These are phyloP conservation scores for Lepus europaeus DNA, from an alignment of 2,113 vertebrate species.

Conservation along the genomic window DNA sequence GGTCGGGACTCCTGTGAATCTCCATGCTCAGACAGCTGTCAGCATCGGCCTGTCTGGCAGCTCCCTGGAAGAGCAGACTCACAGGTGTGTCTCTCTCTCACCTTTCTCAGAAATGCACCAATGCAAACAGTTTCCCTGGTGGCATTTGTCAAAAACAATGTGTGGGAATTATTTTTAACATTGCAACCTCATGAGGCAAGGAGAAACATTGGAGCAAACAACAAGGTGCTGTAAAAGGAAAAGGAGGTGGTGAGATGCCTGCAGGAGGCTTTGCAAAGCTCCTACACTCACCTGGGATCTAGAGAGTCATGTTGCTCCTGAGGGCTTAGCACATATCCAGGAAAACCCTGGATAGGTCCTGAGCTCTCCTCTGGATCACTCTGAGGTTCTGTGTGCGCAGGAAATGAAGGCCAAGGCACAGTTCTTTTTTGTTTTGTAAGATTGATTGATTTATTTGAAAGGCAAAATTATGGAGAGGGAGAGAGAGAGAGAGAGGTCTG, in stretches of 20 bases:
- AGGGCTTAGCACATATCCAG: background rate
- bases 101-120: background rate
- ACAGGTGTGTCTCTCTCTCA: background rate
- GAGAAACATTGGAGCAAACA: background rate
- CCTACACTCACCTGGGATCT: background rate
- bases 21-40: background rate
- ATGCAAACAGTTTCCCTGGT: background rate
- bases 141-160: background rate
- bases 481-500: no score
- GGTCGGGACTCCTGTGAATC: background rate
- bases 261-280: background rate
- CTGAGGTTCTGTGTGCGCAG: no score
- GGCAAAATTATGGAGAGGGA: no score
- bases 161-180: background rate
- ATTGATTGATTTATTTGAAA: no score
- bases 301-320: no score
- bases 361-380: background rate
- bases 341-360: background rate
- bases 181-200: background rate
- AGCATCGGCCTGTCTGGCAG: background rate
- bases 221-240: background rate
- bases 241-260: background rate
- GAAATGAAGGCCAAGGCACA: background rate
- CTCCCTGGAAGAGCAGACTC: background rate
- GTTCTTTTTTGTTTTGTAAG: no score